Conservation (phyloP, 2,888 invertebrate species). For the Tuberolachnus salignus region DNA sequence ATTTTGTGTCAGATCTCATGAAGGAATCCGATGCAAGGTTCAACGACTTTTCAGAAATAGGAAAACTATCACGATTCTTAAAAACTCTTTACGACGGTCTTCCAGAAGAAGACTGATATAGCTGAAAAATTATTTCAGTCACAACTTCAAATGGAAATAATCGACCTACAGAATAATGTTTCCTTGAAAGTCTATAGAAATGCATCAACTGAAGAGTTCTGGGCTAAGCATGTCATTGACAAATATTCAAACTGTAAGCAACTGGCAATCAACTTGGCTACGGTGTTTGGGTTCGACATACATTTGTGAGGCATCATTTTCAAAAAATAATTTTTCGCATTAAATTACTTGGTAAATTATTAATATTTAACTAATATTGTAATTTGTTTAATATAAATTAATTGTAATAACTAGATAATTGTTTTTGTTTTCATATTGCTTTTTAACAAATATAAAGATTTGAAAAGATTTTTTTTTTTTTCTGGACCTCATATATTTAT, state of each 20-base stretch:
- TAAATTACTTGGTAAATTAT: neutral
- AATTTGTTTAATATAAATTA: no score
- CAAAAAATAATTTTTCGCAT: neutral
- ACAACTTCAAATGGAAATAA: constrained; percentile 9
- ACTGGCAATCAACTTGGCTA: neutral
- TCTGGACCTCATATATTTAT: neutral
- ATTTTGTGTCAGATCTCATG: no score
- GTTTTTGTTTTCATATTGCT: neutral
- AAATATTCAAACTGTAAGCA: neutral
- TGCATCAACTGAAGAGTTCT: constrained; percentile 7
- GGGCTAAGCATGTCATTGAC: neutral
- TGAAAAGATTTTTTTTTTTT: no score
- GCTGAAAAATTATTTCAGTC: no score
- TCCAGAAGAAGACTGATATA: no score
- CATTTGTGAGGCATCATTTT: neutral
- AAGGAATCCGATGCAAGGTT: no score
- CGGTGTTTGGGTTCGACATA: neutral
- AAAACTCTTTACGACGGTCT: no score
- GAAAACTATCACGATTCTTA: no score
- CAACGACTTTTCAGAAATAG: no score
- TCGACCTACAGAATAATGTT: neutral
- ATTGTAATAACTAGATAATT: neutral
- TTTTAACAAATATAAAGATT: neutral
- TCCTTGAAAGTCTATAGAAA: neutral
- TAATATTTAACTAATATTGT: neutral